Evolutionary conservation across 2,888 invertebrate genomes (phyloP), one percentile per base, ranked within the genome.

Genomic region (Hydroisotoma schaefferi): DNA sequence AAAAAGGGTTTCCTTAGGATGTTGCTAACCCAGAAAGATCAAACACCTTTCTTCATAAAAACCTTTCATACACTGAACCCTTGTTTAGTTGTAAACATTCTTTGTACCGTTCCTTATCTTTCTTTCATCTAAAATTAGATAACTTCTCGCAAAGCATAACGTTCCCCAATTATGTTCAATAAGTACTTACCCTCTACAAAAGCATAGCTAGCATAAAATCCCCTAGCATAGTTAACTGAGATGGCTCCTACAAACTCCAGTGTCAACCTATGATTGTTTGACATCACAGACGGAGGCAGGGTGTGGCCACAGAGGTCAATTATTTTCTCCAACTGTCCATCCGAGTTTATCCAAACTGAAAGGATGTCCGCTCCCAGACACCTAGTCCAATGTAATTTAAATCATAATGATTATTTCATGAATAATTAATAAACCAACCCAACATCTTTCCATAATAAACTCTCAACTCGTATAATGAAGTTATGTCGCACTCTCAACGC

Each of bases 161-260:
- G n/a, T n/a, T n/a, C n/a, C n/a, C n/a, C n/a, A n/a, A n/a, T n/a
- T n/a, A n/a, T n/a, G n/a, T n/a, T 33, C 12, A 33, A 33, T n/a
- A n/a, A n/a, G n/a, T n/a, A 6, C 49, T 54, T 80, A 94, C 94
- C 90, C 83, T 90, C 90, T 64, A 89, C 85, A 80, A 94, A 94
- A 73, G 85, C 85, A 79, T 90, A 94, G 61, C 86, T 85, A 68
- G 93, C 91, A 76, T 87, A 87, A 78, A 94, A 94, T 66, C 94
- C 94, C 74, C 87, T 85, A 49, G 87, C 85, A 73, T 86, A 84
- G 73, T 87, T 84, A 29, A 88, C 87, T n/a, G 88, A 87, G 73
- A 84, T 81, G 56, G 85, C 82, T 49, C 90, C 90, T 65, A 85
- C 83, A 76, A 94, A 94, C 77, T 92, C 90, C 57, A 97, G 79